Evolutionary conservation across 2,113 vertebrate genomes (phyloP).

Genomic region (Todiramphus chloris): DNA sequence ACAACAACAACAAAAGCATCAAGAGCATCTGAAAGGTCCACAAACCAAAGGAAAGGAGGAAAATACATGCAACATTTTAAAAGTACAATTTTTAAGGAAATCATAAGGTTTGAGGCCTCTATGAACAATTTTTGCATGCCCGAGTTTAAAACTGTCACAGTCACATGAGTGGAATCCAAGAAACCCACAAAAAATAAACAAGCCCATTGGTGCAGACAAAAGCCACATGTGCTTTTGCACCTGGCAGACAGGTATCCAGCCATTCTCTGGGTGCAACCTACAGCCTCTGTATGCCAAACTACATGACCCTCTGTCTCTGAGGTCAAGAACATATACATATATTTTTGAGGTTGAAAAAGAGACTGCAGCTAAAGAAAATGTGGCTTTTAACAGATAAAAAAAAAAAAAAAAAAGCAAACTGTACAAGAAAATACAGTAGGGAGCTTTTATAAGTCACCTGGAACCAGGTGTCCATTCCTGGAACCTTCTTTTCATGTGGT

Average conservation of each 20-base stretch:
- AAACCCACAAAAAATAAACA: background rate
- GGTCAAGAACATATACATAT: background rate
- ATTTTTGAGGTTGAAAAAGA: background rate
- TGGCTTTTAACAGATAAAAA: background rate
- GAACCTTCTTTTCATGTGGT: slow-evolving; percentile 12
- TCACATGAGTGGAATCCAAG: background rate
- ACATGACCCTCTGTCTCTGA: background rate
- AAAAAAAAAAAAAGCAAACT: background rate
- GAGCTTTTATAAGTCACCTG: slow-evolving; percentile 6
- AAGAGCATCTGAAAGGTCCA: background rate
- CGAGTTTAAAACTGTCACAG: background rate
- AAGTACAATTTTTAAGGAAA: background rate
- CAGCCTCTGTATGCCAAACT: background rate
- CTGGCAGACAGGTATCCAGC: background rate
- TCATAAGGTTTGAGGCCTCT: background rate
- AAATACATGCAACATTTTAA: background rate
- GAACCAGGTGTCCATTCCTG: background rate
- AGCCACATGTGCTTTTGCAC: background rate
- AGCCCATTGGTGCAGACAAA: background rate
- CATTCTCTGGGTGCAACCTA: background rate
- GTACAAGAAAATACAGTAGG: background rate
- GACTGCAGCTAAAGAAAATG: background rate
- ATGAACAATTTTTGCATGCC: background rate
- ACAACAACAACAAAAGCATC: too few species aligned
- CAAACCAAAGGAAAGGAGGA: background rate